Evolutionary conservation across 2,113 vertebrate genomes (phyloP).

Genomic region (Cygnus buccinator): DNA sequence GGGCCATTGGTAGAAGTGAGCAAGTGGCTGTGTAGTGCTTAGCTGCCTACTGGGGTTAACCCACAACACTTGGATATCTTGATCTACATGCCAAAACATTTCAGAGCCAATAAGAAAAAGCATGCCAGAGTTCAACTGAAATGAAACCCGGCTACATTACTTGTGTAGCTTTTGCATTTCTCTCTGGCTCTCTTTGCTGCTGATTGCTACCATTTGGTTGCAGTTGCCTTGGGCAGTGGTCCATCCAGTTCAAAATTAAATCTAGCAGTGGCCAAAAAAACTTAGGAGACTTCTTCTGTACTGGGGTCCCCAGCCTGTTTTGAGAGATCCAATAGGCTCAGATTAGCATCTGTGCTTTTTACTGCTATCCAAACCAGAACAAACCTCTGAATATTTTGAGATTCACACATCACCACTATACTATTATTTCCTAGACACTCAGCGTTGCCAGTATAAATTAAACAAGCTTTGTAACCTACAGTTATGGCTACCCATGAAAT

Average conservation of each 20-base stretch:
- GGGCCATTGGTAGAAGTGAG: not conserved
- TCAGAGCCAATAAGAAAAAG: slow-evolving; percentile 7
- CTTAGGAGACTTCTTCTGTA: not conserved
- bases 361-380: not conserved
- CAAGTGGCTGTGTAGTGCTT: not conserved
- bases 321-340: not conserved
- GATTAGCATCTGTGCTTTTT: not conserved
- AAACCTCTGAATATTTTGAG: not conserved
- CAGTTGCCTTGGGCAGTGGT: not conserved
- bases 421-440: not conserved
- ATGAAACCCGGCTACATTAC: not conserved
- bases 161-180: not conserved
- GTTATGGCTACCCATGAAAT: not conserved
- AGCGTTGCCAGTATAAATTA: not conserved
- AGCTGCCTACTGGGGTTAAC: not conserved
- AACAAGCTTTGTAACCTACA: not conserved
- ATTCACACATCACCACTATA: slow-evolving; percentile 4
- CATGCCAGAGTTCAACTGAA: not conserved
- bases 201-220: slow-evolving; percentile 49
- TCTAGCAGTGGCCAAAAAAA: not conserved
- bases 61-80: not conserved
- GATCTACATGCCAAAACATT: not conserved
- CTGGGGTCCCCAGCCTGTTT: not conserved
- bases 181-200: not conserved
- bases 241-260: slow-evolving; percentile 25